Conservation (phyloP, 2,888 invertebrate species). For the Drosophila peninsularis region DNA sequence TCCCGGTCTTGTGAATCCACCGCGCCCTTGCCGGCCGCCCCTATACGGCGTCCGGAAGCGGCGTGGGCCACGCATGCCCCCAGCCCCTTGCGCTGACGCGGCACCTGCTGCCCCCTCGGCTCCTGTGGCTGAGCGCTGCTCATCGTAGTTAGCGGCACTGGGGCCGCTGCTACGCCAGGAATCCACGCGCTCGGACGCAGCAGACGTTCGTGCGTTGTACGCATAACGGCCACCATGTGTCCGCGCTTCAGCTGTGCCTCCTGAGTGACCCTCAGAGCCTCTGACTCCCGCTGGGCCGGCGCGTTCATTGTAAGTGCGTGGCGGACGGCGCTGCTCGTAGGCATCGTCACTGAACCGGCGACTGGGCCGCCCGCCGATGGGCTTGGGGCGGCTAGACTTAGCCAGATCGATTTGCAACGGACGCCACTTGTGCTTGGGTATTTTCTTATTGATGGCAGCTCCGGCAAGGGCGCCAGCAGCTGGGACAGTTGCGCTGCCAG, state of each 20-base stretch:
- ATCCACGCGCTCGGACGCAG: conserved; percentile 82
- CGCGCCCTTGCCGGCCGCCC: conserved; percentile 83
- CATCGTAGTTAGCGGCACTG: conserved; percentile 60
- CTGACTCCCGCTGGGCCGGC: conserved; percentile 71
- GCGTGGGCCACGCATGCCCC: conserved; percentile 78
- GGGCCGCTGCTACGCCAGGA: conserved; percentile 84
- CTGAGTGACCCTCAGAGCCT: conserved; percentile 42
- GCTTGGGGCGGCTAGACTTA: conserved; percentile 88
- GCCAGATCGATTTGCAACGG: conserved; percentile 93
- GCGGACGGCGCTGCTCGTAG: conserved; percentile 69
- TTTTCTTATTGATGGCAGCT: conserved; percentile 82
- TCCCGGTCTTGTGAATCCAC: conserved; percentile 85
- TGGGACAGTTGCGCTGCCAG: conserved; percentile 60
- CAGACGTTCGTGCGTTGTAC: conserved; percentile 71
- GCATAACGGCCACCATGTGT: conserved; percentile 76
- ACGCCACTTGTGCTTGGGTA: conserved; percentile 92
- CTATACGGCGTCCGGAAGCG: conserved; percentile 84
- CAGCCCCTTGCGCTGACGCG: conserved; percentile 54
- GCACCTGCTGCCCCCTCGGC: conserved; percentile 48
- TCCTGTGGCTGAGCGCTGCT: conserved; percentile 52
- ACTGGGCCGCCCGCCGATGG: conserved; percentile 87
- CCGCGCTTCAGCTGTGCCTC: conserved; percentile 67
- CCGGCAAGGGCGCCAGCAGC: conserved; percentile 65
- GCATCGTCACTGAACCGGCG: conserved; percentile 75
- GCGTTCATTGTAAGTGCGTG: conserved; percentile 63